Evolutionary conservation across 1,140 invertebrate species (phyloP).

Genomic region (Drosophila busckii): DNA sequence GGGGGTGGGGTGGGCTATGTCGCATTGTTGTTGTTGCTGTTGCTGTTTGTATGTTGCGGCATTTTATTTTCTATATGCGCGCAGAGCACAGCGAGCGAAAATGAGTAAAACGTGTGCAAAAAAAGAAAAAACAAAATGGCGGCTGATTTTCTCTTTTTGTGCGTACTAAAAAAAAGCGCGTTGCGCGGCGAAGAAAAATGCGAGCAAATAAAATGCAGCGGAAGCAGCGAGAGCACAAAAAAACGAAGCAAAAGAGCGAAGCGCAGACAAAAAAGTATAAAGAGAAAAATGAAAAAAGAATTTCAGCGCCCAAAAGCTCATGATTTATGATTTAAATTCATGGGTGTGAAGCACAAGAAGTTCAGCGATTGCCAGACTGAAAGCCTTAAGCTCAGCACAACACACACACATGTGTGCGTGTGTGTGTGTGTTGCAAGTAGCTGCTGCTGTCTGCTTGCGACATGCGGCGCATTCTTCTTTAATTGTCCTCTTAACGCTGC

Average conservation of each 20-base stretch:
- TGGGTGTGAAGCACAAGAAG: slow-evolving; percentile 60
- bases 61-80: slow-evolving; percentile 77
- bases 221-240: slow-evolving; percentile 30
- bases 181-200: slow-evolving; percentile 59
- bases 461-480: slow-evolving; percentile 50
- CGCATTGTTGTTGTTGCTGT: slow-evolving; percentile 26
- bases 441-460: slow-evolving; percentile 25
- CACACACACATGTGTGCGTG: slow-evolving; percentile 3
- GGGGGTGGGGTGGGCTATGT: slow-evolving; percentile 35
- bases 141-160: slow-evolving; percentile 69
- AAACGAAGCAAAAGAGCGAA: slow-evolving; percentile 10
- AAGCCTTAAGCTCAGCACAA: background rate
- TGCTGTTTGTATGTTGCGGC: slow-evolving; percentile 58
- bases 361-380: slow-evolving; percentile 10
- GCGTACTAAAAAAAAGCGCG: slow-evolving; percentile 67
- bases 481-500: slow-evolving; percentile 53
- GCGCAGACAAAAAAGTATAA: slow-evolving; percentile 1
- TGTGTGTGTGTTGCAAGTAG: slow-evolving; percentile 8
- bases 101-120: slow-evolving; percentile 66
- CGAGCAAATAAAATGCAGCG: slow-evolving; percentile 67
- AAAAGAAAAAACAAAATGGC: slow-evolving; percentile 75
- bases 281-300: slow-evolving; percentile 11
- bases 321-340: slow-evolving; percentile 77
- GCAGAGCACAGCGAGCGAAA: slow-evolving; percentile 59
- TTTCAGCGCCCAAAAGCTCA: slow-evolving; percentile 70